A percentile compares a stretch with the other conserved stretches of the same genome.
phyloP scores from a whole-genome alignment of 2,113 vertebrate species.

The Brienomyrus brachyistius region DNA sequence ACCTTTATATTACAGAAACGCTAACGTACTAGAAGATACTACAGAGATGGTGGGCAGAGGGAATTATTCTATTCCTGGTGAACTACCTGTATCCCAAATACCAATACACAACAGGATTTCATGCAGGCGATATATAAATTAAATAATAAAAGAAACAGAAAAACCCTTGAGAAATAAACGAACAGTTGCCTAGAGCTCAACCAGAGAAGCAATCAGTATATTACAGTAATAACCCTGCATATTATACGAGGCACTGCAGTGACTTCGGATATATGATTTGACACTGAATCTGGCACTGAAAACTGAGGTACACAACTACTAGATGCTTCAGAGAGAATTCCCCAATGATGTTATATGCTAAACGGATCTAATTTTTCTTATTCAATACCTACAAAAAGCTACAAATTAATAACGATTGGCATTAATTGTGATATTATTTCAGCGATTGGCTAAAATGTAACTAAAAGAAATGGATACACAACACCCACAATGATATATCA shows the following conservation, averaged over 20 bases:
- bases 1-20: background rate
- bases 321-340: background rate
- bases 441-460: background rate
- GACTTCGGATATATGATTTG: background rate
- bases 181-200: background rate
- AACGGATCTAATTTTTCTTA: background rate
- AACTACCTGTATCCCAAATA: background rate
- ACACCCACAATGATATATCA: background rate
- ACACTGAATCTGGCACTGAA: background rate
- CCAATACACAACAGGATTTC: background rate
- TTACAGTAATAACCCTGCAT: background rate
- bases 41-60: background rate
- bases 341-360: background rate
- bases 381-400: background rate
- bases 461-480: background rate
- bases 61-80: background rate
- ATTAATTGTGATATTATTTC: background rate
- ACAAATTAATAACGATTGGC: background rate
- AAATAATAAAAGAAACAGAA: background rate
- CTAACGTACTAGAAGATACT: background rate
- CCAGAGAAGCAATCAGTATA: background rate
- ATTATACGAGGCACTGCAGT: background rate
- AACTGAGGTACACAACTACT: background rate
- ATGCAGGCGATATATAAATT: background rate
- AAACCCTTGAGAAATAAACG: background rate